Evolutionary conservation across 2,888 invertebrate genomes (phyloP).

Genomic region (Gastracanthus pulcherrimus): DNA sequence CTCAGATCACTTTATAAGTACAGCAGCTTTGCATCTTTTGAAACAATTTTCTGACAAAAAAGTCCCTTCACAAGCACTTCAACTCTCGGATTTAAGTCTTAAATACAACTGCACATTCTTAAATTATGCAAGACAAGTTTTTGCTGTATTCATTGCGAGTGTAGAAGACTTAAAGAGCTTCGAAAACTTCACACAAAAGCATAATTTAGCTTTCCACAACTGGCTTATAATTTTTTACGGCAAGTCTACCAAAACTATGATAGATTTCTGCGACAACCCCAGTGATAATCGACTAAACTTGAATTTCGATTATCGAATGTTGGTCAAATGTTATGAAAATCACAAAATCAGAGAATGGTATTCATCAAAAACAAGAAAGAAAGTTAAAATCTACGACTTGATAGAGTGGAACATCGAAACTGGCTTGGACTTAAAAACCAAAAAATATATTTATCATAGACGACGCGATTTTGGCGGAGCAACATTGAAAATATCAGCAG

Average conservation of each 20-base stretch:
- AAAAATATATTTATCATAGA: not conserved
- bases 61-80: not conserved
- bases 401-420: not conserved
- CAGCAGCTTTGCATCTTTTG: not conserved
- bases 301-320: not conserved
- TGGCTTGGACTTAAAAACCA: not conserved
- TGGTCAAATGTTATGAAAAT: not conserved
- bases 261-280: not conserved
- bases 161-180: not conserved
- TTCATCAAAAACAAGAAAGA: not conserved
- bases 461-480: not conserved
- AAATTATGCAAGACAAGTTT: not conserved
- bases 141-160: not conserved
- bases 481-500: not conserved
- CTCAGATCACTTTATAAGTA: not conserved
- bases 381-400: not conserved
- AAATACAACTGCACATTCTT: not conserved
- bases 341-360: not conserved
- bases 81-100: not conserved
- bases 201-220: not conserved
- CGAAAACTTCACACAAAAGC: not conserved
- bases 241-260: not conserved
- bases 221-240: constrained; percentile 8
- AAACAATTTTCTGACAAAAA: not conserved
- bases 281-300: not conserved